Percentiles rank a stretch among this genome's conserved stretches.
Conservation (phyloP, 2,888 invertebrate species). For the Nemotelus pantherinus region DNA sequence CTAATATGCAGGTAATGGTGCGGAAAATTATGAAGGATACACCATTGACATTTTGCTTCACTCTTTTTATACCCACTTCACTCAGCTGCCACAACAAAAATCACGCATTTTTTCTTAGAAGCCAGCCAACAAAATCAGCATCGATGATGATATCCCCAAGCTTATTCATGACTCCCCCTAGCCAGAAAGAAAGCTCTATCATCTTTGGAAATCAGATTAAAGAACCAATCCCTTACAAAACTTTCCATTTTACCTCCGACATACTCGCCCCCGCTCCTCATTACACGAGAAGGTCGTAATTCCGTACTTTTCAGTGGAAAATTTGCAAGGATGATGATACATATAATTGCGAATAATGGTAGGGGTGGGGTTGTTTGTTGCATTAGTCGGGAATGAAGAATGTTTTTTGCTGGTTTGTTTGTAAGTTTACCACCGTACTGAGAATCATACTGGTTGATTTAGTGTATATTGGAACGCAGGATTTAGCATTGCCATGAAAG, state of each 20-base stretch:
- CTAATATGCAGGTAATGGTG: constrained; percentile 34
- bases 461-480: not conserved
- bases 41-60: constrained; percentile 14
- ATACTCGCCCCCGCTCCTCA: not conserved
- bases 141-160: not conserved
- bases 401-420: not conserved
- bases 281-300: not conserved
- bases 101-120: not conserved
- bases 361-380: constrained; percentile 3
- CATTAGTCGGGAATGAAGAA: not conserved
- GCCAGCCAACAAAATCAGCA: not conserved
- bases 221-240: not conserved
- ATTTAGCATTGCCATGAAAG: not conserved
- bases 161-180: not conserved
- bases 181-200: constrained; percentile 5
- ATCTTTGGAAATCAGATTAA: constrained; percentile 33
- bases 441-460: constrained; percentile 1
- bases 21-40: constrained; percentile 33
- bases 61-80: not conserved
- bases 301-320: not conserved
- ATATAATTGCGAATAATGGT: constrained; percentile 10
- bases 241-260: no score
- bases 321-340: constrained; percentile 23
- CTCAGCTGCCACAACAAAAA: not conserved
- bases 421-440: not conserved